Base-by-base conservation (phyloP, 2,888 invertebrate genomes). In the Ormyrus nitidulus region DNA sequence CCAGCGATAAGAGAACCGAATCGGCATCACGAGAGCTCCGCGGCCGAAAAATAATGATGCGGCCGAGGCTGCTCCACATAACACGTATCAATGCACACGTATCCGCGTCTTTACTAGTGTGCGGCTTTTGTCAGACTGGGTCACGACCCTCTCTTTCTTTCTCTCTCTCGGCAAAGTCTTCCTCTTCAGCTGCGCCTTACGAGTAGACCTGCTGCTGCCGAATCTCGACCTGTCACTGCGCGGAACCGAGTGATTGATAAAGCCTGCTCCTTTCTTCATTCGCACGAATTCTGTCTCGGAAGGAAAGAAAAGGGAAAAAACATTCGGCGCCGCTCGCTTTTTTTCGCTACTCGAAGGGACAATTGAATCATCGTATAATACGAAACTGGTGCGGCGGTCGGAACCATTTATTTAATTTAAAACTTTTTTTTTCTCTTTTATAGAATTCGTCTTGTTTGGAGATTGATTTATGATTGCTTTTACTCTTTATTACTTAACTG, bases 221-320 rank as follows among this genome's bases (percentile, higher is more conserved):
- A 88, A 88, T 88, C 87, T 87, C 86, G 83, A 85, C 84, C 86
- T 87, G 88, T 88, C 88, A 85, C 85, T 86, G 84, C 80, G 82
- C 34, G 34, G 34, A 83, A 82, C 77, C 69, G 46, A 75, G 86
- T 88, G 89, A 88, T 88, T 88, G 87, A 88, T 88, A 86, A 85
- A 86, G 84, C 83, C 84, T 82, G 84, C 84, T 83, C 84, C 84
- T 84, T 84, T 83, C 84, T 85, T 84, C 83, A 84, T 86, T 83
- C 84, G 79, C 84, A 83, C 72, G 75, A 71, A 58, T 77, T 73
- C 66, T 54, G 74, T 62, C 69, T 65, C n/a, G 59, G 19, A 5
- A 64, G 48, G 64, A 56, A n/a, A 13, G 46, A 61, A 54, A 58
- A 54, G 51, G 46, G 74, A 54, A 61, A 62, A 10, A 34, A 53